phyloP scores from a whole-genome alignment of 2,888 invertebrate species.

The Priocnemis perturbator region DNA sequence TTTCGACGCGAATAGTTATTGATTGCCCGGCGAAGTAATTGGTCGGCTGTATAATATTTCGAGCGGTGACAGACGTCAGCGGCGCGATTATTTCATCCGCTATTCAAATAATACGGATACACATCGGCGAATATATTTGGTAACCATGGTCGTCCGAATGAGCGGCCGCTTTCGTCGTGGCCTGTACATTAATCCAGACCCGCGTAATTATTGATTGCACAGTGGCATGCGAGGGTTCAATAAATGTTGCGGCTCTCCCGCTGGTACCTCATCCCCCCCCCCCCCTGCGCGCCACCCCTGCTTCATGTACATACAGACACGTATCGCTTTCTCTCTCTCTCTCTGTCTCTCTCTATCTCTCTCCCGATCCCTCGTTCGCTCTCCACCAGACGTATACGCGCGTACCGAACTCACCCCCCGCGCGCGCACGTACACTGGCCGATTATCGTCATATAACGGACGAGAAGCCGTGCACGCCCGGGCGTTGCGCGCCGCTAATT shows the following conservation, averaged over 20 bases:
- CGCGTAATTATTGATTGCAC: slow-evolving; percentile 57
- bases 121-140: slow-evolving; percentile 17
- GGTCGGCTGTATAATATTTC: no score
- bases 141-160: slow-evolving; percentile 13
- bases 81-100: no score
- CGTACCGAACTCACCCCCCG: background rate
- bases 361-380: background rate
- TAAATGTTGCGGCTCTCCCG: slow-evolving; percentile 46
- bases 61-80: no score
- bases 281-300: background rate
- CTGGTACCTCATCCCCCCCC: slow-evolving; percentile 4
- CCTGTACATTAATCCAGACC: slow-evolving; percentile 53
- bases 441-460: slow-evolving; percentile 25
- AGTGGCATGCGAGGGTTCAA: slow-evolving; percentile 48
- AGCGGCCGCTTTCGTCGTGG: slow-evolving; percentile 35
- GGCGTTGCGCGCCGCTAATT: slow-evolving; percentile 43
- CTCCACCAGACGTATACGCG: background rate
- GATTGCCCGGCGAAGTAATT: no score
- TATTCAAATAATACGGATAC: no score
- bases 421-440: slow-evolving; percentile 15
- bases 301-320: background rate
- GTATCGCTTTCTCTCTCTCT: slow-evolving; percentile 5
- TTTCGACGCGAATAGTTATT: no score
- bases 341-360: background rate
- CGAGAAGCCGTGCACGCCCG: slow-evolving; percentile 10